Conservation (phyloP, 1,140 invertebrate species). For the Caenorhabditis briggsae region DNA sequence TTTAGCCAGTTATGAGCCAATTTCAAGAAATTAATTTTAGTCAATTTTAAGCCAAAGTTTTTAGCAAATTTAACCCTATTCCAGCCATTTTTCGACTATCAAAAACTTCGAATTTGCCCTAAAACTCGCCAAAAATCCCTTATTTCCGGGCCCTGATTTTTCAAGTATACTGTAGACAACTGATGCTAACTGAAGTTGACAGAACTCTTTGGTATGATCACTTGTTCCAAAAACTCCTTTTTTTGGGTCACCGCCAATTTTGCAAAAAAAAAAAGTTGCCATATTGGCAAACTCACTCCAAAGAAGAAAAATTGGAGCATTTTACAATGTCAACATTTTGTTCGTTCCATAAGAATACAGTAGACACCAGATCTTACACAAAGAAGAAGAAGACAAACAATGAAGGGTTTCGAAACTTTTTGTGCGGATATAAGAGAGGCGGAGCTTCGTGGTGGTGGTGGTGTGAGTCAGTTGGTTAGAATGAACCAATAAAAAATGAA, state of each 20-base stretch:
- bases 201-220: no score
- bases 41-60: no score
- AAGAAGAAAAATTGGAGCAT: not conserved
- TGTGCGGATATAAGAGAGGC: not conserved
- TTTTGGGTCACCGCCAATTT: not conserved
- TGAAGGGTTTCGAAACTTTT: not conserved
- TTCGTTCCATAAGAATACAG: not conserved
- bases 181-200: no score
- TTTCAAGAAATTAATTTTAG: no score
- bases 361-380: not conserved
- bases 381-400: constrained; percentile 14
- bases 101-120: no score
- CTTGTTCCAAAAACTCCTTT: no score
- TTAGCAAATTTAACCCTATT: no score
- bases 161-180: no score
- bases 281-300: not conserved
- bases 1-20: no score
- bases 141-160: no score
- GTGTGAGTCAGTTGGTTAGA: not conserved
- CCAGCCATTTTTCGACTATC: no score
- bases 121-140: no score
- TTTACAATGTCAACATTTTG: constrained; percentile 1
- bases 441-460: not conserved
- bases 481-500: not conserved
- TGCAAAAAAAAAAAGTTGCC: not conserved